Percentiles rank a stretch among this genome's conserved stretches.
These are phyloP conservation scores for Mesaphorura yosii DNA, from an alignment of 1,140 invertebrate genomes.

Conservation along the genomic window DNA sequence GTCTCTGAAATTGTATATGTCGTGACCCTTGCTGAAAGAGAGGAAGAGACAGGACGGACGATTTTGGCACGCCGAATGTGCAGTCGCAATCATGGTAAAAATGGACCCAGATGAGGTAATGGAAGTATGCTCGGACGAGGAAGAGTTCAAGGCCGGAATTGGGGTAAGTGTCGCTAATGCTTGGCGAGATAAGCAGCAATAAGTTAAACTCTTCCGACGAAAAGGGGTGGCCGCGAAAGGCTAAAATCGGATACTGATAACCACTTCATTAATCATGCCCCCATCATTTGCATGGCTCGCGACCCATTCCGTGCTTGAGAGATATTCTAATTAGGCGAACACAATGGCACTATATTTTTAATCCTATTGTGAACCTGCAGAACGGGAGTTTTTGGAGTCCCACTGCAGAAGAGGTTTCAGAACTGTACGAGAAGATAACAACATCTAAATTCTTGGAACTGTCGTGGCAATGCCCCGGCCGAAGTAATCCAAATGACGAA, in stretches of 20 bases:
- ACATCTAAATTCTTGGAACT: conserved; percentile 42
- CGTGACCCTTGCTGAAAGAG: not conserved
- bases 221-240: not conserved
- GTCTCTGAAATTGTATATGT: too few relatives aligned
- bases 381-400: conserved; percentile 13
- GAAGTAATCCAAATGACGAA: conserved; percentile 44
- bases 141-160: conserved; percentile 15
- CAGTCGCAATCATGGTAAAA: not conserved
- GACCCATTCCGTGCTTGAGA: not conserved
- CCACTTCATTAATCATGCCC: not conserved
- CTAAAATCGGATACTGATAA: not conserved
- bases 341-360: not conserved
- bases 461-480: conserved; percentile 53
- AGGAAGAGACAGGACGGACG: not conserved
- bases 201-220: not conserved
- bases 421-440: conserved; percentile 46
- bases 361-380: too few relatives aligned
- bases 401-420: conserved; percentile 40
- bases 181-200: not conserved
- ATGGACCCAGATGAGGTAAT: not conserved
- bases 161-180: not conserved
- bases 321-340: not conserved
- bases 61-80: too few relatives aligned
- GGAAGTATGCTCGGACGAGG: conserved; percentile 21
- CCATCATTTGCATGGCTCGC: not conserved